phyloP scores from a whole-genome alignment of 2,888 invertebrate genomes.

The Asteroscopus sphinx region DNA sequence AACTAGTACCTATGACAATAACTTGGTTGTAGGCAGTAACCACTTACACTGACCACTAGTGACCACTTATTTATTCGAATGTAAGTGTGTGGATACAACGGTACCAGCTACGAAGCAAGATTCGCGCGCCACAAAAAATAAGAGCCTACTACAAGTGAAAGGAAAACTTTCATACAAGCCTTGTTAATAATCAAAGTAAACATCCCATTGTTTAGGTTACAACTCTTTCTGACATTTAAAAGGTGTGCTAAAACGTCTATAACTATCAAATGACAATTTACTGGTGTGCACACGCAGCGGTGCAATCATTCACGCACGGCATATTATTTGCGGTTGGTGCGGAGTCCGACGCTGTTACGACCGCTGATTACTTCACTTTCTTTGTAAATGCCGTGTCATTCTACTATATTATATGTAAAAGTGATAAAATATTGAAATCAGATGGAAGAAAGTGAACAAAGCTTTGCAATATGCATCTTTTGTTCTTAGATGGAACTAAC shows the following conservation, averaged over 20 bases:
- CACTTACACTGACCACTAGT: conserved; percentile 3
- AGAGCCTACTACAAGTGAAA: conserved; percentile 40
- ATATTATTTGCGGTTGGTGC: conserved; percentile 72
- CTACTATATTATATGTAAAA: conserved; percentile 19
- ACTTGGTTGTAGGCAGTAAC: no score
- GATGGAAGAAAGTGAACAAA: conserved; percentile 1
- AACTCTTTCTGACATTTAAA: conserved; percentile 10
- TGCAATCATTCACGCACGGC: conserved; percentile 55
- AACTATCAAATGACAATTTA: conserved; percentile 10
- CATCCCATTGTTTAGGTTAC: conserved; percentile 27
- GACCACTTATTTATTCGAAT: conserved; percentile 5
- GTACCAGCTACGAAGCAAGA: conserved; percentile 25
- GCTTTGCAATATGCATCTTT: neutral
- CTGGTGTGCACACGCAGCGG: conserved; percentile 2
- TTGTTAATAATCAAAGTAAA: conserved; percentile 37
- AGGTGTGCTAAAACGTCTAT: conserved; percentile 12
- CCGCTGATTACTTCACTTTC: conserved; percentile 78
- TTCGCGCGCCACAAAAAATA: conserved; percentile 24
- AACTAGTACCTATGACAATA: no score
- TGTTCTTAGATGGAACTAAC: no score
- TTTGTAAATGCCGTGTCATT: conserved; percentile 55
- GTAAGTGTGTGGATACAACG: conserved; percentile 26
- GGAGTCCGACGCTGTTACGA: conserved; percentile 66
- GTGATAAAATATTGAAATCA: conserved; percentile 3
- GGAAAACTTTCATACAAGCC: conserved; percentile 35